These are phyloP conservation scores for Nycteola revayana DNA, from an alignment of 2,888 invertebrate species.

Conservation along the genomic window DNA sequence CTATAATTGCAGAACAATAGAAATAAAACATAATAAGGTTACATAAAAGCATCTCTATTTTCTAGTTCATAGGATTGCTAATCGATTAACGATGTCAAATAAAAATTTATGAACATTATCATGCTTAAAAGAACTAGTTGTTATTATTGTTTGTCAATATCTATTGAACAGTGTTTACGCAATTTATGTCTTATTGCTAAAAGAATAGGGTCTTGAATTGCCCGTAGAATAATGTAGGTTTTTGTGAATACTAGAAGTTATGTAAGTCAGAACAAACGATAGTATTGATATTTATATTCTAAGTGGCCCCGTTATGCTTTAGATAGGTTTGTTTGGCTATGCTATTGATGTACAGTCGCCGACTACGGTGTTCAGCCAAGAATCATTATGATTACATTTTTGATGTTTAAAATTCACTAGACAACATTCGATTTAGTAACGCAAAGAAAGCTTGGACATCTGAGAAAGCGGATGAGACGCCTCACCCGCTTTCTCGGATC, in stretches of 20 bases:
- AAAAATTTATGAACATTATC: constrained; percentile 5
- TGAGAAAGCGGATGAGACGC: no score
- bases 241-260: no score
- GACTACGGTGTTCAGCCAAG: constrained; percentile 5
- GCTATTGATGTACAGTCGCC: constrained; percentile 7
- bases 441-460: no score
- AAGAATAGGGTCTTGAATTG: no score
- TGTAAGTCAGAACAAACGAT: constrained; percentile 33
- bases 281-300: constrained; percentile 53
- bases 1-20: no score
- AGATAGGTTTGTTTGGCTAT: constrained; percentile 23
- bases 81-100: constrained; percentile 6
- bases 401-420: no score
- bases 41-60: constrained; percentile 8
- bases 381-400: no score
- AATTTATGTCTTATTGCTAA: background rate
- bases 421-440: no score
- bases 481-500: no score
- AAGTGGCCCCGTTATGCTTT: constrained; percentile 43
- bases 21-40: no score
- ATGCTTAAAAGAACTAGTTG: constrained; percentile 16
- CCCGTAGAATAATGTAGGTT: no score
- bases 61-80: constrained; percentile 3
- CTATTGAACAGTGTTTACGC: no score
- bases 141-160: constrained; percentile 1